Percentiles rank a stretch among this genome's conserved stretches.
These are phyloP conservation scores for Stenotaenia linearis DNA, from an alignment of 2,888 invertebrate genomes.

Conservation along the genomic window DNA sequence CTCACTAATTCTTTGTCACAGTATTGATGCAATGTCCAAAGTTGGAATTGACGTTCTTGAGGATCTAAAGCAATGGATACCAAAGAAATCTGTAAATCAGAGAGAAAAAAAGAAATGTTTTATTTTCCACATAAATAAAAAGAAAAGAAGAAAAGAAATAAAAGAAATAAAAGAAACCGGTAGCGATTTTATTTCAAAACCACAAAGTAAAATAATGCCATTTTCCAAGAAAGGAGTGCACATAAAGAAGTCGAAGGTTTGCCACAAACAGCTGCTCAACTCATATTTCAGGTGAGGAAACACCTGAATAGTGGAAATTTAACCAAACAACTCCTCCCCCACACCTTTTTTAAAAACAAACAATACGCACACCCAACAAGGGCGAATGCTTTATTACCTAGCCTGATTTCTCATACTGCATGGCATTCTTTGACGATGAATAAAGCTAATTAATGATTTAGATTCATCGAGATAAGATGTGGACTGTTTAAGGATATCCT, in stretches of 20 bases:
- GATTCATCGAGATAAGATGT: not conserved
- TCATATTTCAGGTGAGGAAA: constrained; percentile 24
- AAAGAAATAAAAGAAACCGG: not conserved
- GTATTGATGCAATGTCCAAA: not conserved
- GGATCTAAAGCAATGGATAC: constrained; percentile 5
- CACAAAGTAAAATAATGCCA: not conserved
- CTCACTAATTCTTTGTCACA: constrained; percentile 21
- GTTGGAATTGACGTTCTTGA: not conserved
- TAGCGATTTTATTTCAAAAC: not conserved
- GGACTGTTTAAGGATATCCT: not conserved
- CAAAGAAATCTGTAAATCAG: not conserved
- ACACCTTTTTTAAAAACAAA: not conserved
- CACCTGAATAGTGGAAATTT: constrained; percentile 14
- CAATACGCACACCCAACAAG: not conserved
- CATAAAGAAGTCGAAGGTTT: not conserved
- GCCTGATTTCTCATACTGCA: not conserved
- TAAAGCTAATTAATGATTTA: not conserved
- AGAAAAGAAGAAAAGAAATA: not conserved
- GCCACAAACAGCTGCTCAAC: constrained; percentile 17
- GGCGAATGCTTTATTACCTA: not conserved
- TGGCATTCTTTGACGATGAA: not conserved
- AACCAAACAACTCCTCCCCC: constrained; percentile 15
- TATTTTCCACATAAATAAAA: too few relatives aligned
- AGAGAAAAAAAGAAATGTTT: not conserved
- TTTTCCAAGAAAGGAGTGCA: constrained; percentile 6